Base-by-base conservation (phyloP, 2,888 invertebrate species). In the Pyrochroa serraticornis region DNA sequence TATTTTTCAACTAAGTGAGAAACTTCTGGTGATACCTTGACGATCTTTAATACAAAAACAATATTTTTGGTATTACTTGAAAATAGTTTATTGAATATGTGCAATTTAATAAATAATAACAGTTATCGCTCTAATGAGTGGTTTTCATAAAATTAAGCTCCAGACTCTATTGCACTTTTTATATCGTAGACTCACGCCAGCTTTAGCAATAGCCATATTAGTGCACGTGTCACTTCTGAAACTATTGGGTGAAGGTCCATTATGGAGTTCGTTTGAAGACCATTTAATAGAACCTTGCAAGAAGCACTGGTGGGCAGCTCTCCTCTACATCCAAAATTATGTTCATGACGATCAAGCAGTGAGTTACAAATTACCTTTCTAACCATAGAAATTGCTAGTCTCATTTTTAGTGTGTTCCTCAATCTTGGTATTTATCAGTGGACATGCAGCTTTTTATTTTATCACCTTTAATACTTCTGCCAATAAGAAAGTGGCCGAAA, bases 401-500 rank as follows among this genome's bases (percentile, higher is more conserved):
- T 52, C 46, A n/a, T 31, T 62, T 65, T 41, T 45, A 67, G 66
- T 85, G 84, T 67, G 68, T 84, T 34, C 75, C 77, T 22, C 84
- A 83, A 64, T 79, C 82, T 0, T 85, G 85, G 85, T 85, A 84
- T 64, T 71, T 85, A 39, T 80, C 83, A 1, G 81, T 84, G 7
- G 85, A 85, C 62, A 84, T 82, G 68, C 85, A 85, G 67, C 68
- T 84, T 31, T 84, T 81, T 65, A 75, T 82, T 64, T 58, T 84
- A n/a, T 82, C 84, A 1, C 84, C 84, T 1, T 60, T 84, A 1
- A 71, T 84, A 44, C 72, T 84, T 1, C 79, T 81, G 56, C 81
- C 83, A 0, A 63, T 84, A 9, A 79, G 78, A 53, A 72, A 68
- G 48, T 72, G 70, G 64, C 76, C 75, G 3, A 74, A 41, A 38